Conservation (phyloP, 2,797 vertebrate species). For the Chrosomus eos region DNA sequence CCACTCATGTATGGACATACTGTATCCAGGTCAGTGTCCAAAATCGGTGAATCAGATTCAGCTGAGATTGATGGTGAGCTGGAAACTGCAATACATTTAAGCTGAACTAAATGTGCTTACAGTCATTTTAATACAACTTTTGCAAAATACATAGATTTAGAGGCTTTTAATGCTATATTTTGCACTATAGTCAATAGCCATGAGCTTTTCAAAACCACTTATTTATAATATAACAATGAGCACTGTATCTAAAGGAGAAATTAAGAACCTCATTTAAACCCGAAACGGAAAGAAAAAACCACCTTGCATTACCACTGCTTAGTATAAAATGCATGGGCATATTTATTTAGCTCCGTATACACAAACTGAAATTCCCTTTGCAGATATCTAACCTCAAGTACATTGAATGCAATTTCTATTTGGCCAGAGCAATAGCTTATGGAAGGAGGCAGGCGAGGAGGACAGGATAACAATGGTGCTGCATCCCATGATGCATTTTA, state of each 20-base stretch:
- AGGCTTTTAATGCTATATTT: conserved; percentile 11
- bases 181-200: not conserved
- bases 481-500: conserved; percentile 54
- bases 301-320: not conserved
- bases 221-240: conserved; percentile 23
- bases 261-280: not conserved
- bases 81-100: conserved; percentile 13
- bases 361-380: conserved; percentile 5
- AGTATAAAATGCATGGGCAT: conserved; percentile 14
- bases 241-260: not conserved
- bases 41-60: not conserved
- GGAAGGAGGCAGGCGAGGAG: conserved; percentile 26
- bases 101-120: not conserved
- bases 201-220: conserved; percentile 5
- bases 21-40: conserved; percentile 12
- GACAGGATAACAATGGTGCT: conserved; percentile 46
- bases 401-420: conserved; percentile 34
- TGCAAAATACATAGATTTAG: not conserved
- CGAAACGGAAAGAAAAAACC: not conserved
- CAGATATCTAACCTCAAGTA: conserved; percentile 42
- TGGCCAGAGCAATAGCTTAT: conserved; percentile 26
- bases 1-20: not conserved
- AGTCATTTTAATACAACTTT: conserved; percentile 3
- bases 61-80: conserved; percentile 28
- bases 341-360: conserved; percentile 15